phyloP scores from a whole-genome alignment of 2,113 vertebrate genomes.

The Cryptoleucopteryx plumbea region DNA sequence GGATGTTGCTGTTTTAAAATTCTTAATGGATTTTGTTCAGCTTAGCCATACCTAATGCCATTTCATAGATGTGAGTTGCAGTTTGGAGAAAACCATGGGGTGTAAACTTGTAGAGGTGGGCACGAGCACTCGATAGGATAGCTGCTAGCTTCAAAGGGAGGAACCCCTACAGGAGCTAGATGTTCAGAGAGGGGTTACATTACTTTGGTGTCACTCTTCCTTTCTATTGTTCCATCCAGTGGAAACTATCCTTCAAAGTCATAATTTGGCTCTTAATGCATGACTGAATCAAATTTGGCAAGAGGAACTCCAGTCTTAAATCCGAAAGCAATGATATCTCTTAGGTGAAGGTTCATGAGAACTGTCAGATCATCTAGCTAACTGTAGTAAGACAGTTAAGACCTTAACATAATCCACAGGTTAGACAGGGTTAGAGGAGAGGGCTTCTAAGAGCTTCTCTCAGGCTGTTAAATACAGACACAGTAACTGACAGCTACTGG shows the following conservation, averaged over 20 bases:
- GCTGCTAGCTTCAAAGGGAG: not conserved
- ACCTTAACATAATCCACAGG: not conserved
- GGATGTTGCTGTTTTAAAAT: not conserved
- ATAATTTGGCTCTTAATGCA: not conserved
- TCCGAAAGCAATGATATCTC: not conserved
- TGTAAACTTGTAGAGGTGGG: not conserved
- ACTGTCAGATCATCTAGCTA: not conserved
- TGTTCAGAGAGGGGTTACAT: not conserved
- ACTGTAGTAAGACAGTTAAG: not conserved
- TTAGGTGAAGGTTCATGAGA: not conserved
- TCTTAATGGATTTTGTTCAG: not conserved
- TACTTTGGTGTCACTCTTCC: not conserved
- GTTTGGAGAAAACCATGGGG: not conserved
- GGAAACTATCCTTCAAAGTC: not conserved
- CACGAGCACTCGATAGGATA: not conserved
- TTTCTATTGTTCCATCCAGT: not conserved
- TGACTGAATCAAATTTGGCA: not conserved
- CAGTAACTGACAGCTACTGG: not conserved
- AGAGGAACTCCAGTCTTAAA: not conserved
- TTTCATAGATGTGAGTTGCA: not conserved
- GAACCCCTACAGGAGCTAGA: not conserved
- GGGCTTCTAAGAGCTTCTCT: not conserved
- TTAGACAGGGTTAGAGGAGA: not conserved
- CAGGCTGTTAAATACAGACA: not conserved
- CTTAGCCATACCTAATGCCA: not conserved